Evolutionary conservation across 2,797 vertebrate species (phyloP), one percentile per base, ranked within the genome.

Genomic region (Paedocypris micromegethes): DNA sequence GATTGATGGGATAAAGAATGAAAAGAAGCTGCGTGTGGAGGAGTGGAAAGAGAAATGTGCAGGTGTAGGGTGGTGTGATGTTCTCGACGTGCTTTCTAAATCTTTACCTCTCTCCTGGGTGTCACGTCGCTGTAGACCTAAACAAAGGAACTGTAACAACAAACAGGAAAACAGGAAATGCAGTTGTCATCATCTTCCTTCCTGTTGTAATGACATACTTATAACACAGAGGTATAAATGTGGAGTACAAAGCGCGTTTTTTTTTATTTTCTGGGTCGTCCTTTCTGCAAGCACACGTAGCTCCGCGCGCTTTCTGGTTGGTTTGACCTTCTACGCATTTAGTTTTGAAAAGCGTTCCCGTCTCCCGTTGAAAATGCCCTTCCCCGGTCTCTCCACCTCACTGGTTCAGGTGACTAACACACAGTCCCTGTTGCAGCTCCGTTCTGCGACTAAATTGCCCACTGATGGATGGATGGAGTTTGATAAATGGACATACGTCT

Each of bases 11-110:
- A 46, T 63, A 49, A 61, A 73, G 46, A 64, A 60, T 68, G 56
- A 60, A 37, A 62, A 72, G 57, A 52, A 57, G 57, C 4, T 8
- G 43, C 23, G 6, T 23, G 66, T 75, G 67, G 72, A 71, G 73
- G 70, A 78, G 74, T 62, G 48, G 61, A 84, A 84, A 82, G 79
- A 82, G 83, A 78, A 75, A 72, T 79, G 76, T 74, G 70, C 61
- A 82, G 81, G 80, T 79, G 48, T 63, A 44, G 53, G 49, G 40
- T 77, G 78, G 70, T 79, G 72, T 75, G 40, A 60, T 76, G 51
- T 60, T 58, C 81, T 64, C 55, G 66, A 66, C 65, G 51, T 60
- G 63, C 57, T 64, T 49, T 63, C 55, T 67, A 71, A 59, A 75
- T 61, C 44, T 61, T 75, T 77, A 67, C 23, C 48, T 75, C 55